Evolutionary conservation across 2,888 invertebrate species (phyloP).

Genomic region (Phania funesta): DNA sequence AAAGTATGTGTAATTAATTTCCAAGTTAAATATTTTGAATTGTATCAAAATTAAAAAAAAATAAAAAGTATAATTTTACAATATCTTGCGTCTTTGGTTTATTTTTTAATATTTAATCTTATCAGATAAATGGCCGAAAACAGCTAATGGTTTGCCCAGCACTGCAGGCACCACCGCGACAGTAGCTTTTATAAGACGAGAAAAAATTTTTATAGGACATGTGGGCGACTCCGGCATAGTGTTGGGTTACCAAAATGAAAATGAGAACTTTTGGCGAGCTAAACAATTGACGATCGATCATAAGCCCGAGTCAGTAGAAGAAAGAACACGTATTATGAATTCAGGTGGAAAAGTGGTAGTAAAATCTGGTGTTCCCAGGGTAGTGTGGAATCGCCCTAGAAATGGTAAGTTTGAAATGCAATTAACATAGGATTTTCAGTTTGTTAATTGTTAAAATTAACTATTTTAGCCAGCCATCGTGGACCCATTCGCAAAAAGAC

Average conservation of each 20-base stretch:
- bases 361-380: conserved; percentile 93
- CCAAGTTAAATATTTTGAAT: too few relatives aligned
- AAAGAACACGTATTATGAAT: conserved; percentile 90
- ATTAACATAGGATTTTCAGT: not conserved
- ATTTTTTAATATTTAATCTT: conserved; percentile 53
- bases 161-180: conserved; percentile 99
- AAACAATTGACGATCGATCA: conserved; percentile 94
- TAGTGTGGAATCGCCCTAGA: conserved; percentile 97
- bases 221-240: conserved; percentile 99
- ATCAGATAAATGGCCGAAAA: conserved; percentile 96
- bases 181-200: conserved; percentile 94
- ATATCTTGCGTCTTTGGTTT: too few relatives aligned
- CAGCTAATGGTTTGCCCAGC: conserved; percentile 95
- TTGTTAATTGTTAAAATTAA: not conserved
- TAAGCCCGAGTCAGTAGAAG: conserved; percentile 94
- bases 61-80: too few relatives aligned
- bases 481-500: conserved; percentile 95
- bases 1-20: too few relatives aligned
- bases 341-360: conserved; percentile 89
- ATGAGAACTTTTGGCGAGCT: conserved; percentile 88
- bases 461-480: conserved; percentile 75
- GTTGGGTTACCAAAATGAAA: conserved; percentile 89
- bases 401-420: conserved; percentile 81
- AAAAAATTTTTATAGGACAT: conserved; percentile 98
- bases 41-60: too few relatives aligned